phyloP scores from a whole-genome alignment of 2,888 invertebrate genomes.

The Thereva nobilitata region DNA sequence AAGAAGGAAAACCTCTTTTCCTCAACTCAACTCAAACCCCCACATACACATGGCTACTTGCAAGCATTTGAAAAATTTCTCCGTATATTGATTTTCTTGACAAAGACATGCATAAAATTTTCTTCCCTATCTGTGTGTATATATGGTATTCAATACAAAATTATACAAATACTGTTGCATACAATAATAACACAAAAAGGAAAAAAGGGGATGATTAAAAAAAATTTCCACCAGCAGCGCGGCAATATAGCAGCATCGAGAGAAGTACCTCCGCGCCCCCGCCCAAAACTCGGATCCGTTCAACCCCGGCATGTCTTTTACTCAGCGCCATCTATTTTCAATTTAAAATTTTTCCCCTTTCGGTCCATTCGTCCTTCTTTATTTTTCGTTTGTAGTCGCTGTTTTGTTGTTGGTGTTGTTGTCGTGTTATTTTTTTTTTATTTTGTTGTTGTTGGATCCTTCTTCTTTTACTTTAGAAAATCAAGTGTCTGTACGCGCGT shows the following conservation, averaged over 20 bases:
- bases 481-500: neutral
- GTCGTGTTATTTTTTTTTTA: neutral
- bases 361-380: slow-evolving; percentile 32
- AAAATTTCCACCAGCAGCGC: too few relatives aligned
- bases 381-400: slow-evolving; percentile 15
- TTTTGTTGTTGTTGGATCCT: slow-evolving; percentile 13
- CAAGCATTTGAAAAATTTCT: slow-evolving; percentile 31
- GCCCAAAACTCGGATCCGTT: slow-evolving; percentile 7
- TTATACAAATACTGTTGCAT: slow-evolving; percentile 34
- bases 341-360: slow-evolving; percentile 33
- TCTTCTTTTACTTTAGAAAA: slow-evolving; percentile 31
- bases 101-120: slow-evolving; percentile 10
- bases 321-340: slow-evolving; percentile 31
- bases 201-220: slow-evolving; percentile 2
- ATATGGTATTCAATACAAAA: slow-evolving; percentile 25
- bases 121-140: neutral
- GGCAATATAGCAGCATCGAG: too few relatives aligned
- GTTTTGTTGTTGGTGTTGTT: slow-evolving; percentile 18
- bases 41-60: neutral
- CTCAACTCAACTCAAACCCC: too few relatives aligned
- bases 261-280: too few relatives aligned
- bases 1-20: too few relatives aligned
- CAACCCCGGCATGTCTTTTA: slow-evolving; percentile 11
- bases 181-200: slow-evolving; percentile 25
- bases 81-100: slow-evolving; percentile 34